phyloP scores from a whole-genome alignment of 2,797 vertebrate genomes.

The Pipistrellus nathusii region DNA sequence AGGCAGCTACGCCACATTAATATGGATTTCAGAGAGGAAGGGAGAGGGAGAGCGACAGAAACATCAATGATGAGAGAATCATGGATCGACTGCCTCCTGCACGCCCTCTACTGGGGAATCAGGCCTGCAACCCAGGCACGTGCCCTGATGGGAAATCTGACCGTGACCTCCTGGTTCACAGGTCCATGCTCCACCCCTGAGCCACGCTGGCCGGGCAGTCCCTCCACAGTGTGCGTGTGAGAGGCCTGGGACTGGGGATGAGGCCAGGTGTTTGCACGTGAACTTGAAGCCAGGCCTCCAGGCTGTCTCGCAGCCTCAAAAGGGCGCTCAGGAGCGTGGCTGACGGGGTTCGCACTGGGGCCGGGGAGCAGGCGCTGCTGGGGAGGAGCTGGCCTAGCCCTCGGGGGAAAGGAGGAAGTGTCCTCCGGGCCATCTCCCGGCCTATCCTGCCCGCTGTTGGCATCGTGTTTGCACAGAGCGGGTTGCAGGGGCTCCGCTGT shows the following conservation, averaged over 20 bases:
- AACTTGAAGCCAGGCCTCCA: background rate
- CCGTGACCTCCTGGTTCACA: too few species aligned
- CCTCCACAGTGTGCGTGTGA: rapidly evolving
- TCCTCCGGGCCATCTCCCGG: background rate
- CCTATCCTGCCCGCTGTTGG: background rate
- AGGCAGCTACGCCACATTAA: too few species aligned
- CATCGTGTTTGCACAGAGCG: background rate
- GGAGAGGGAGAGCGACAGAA: too few species aligned
- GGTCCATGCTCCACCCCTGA: too few species aligned
- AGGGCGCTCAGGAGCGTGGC: background rate
- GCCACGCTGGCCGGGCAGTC: background rate
- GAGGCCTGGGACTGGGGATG: background rate
- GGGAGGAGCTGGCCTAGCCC: background rate
- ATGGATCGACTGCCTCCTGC: too few species aligned
- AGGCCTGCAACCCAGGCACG: too few species aligned
- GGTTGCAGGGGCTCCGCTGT: background rate
- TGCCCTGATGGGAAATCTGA: too few species aligned
- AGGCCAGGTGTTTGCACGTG: background rate
- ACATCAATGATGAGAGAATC: too few species aligned
- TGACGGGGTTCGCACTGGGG: background rate
- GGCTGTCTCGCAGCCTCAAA: background rate
- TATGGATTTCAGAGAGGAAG: too few species aligned
- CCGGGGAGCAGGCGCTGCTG: background rate
- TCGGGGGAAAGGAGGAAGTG: background rate
- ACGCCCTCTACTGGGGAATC: too few species aligned